Conservation (phyloP, 2,113 vertebrate species). For the Canis aureus region DNA sequence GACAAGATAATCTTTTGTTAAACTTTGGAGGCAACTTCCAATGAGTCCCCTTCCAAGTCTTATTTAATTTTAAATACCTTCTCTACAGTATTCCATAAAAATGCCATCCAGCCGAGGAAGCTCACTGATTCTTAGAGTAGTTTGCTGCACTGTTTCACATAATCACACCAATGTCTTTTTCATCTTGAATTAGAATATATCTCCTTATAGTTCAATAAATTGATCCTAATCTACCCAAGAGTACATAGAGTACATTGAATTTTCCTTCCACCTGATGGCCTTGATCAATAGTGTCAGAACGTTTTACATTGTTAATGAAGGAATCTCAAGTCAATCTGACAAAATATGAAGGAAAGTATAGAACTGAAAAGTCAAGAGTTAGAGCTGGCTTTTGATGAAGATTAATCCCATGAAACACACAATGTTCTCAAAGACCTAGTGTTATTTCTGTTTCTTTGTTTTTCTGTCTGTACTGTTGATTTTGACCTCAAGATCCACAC, state of each 20-base stretch:
- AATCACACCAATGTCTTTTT: not conserved
- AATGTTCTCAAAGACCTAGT: not conserved
- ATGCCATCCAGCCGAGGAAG: not conserved
- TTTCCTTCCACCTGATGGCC: not conserved
- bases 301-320: not conserved
- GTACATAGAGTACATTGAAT: not conserved
- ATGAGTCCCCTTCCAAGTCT: not conserved
- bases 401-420: not conserved
- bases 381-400: not conserved
- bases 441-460: conserved; percentile 3
- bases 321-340: not conserved
- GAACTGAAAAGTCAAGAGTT: not conserved
- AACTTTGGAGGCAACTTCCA: not conserved
- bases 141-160: not conserved
- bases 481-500: not conserved
- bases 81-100: not conserved
- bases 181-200: not conserved
- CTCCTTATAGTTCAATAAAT: not conserved
- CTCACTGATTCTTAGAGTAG: not conserved
- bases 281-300: not conserved
- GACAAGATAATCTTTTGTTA: not conserved
- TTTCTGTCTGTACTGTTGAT: not conserved
- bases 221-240: not conserved
- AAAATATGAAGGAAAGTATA: not conserved
- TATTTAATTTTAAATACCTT: not conserved